These are phyloP conservation scores for Gyrodactylus salaris DNA, from an alignment of 1,140 invertebrate genomes.

Conservation along the genomic window DNA sequence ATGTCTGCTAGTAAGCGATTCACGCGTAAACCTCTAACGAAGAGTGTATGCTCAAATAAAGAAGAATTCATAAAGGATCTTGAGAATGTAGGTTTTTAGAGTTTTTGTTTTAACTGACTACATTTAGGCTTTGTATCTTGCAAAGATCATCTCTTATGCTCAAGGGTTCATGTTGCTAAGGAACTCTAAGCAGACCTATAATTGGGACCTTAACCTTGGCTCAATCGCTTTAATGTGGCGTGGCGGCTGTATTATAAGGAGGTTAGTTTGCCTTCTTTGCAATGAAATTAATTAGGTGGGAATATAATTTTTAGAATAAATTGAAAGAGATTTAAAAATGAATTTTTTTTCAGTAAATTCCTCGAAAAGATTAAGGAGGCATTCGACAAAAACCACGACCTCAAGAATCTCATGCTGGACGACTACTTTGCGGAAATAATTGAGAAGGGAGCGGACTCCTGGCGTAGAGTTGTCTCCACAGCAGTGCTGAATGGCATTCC, in stretches of 20 bases:
- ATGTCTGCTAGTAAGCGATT: slow-evolving; percentile 3
- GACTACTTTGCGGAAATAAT: slow-evolving; percentile 66
- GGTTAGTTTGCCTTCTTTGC: slow-evolving; percentile 20
- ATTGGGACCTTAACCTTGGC: slow-evolving; percentile 85
- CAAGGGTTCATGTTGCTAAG: slow-evolving; percentile 93
- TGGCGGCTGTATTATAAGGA: slow-evolving; percentile 90
- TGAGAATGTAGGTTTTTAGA: not conserved
- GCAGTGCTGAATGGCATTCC: slow-evolving; percentile 43
- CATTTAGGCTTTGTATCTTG: slow-evolving; percentile 53
- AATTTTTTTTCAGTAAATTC: no score
- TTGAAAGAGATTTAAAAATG: no score
- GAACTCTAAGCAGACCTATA: slow-evolving; percentile 54
- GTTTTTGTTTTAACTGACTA: not conserved
- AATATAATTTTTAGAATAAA: not conserved
- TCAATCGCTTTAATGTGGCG: slow-evolving; percentile 97
- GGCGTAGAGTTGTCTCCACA: slow-evolving; percentile 24
- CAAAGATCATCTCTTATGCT: slow-evolving; percentile 91
- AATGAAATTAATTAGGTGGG: not conserved
- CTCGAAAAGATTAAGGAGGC: slow-evolving; percentile 81
- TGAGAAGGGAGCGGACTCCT: slow-evolving; percentile 31
- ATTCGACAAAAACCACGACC: slow-evolving; percentile 54
- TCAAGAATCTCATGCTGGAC: slow-evolving; percentile 63
- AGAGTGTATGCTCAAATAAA: not conserved
- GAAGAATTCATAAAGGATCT: not conserved
- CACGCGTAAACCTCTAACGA: not conserved